Evolutionary conservation across 2,888 invertebrate species (phyloP).

Genomic region (Leucoptera coffeella): DNA sequence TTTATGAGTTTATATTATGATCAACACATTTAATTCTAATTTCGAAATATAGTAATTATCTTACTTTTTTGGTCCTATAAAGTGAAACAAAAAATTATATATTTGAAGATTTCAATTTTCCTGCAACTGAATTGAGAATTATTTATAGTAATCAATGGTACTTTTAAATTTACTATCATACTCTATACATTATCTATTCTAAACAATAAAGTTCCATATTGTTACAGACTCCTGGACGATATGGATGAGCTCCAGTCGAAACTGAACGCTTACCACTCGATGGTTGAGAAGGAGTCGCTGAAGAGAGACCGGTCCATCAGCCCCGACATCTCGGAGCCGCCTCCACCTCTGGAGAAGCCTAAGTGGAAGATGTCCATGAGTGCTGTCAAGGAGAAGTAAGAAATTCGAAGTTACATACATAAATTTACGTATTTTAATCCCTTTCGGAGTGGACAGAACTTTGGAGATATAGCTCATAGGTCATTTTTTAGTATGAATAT

Average conservation of each 20-base stretch:
- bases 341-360: constrained; percentile 45
- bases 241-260: constrained; percentile 72
- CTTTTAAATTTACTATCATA: neutral
- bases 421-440: too few relatives aligned
- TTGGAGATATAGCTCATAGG: too few relatives aligned
- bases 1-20: too few relatives aligned
- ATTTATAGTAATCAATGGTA: too few relatives aligned
- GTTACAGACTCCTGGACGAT: constrained; percentile 54
- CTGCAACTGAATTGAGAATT: too few relatives aligned
- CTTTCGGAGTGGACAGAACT: too few relatives aligned
- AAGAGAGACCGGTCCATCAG: constrained; percentile 42
- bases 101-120: too few relatives aligned
- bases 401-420: constrained; percentile 6
- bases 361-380: constrained; percentile 70
- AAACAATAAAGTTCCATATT: constrained; percentile 5
- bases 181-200: neutral
- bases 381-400: constrained; percentile 47
- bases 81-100: too few relatives aligned
- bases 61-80: too few relatives aligned
- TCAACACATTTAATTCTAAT: too few relatives aligned
- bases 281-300: constrained; percentile 59
- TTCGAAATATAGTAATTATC: too few relatives aligned
- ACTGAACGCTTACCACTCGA: constrained; percentile 71
- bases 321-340: constrained; percentile 32
- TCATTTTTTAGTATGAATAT: too few relatives aligned